These are phyloP conservation scores for Pleuronectes platessa DNA, from an alignment of 2,113 vertebrate species.

Conservation along the genomic window DNA sequence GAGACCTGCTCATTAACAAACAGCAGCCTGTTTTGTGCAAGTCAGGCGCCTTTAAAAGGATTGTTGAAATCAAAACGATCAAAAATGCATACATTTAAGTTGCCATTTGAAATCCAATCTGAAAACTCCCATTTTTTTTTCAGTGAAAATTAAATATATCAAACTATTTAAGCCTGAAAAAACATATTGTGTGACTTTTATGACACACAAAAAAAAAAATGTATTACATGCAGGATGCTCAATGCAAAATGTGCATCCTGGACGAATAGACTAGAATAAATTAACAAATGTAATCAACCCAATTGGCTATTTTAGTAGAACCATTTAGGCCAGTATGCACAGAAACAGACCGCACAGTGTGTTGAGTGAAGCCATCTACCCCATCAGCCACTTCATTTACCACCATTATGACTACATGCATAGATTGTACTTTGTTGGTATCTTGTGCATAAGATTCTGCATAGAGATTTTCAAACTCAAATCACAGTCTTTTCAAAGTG, in stretches of 20 bases:
- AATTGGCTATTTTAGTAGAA: constrained; percentile 27
- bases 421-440: constrained; percentile 28
- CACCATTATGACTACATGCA: constrained; percentile 31
- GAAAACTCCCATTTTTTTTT: not conserved
- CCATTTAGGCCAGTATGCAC: constrained; percentile 9
- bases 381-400: constrained; percentile 24
- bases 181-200: constrained; percentile 3
- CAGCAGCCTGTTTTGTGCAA: constrained; percentile 27
- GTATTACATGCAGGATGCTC: constrained; percentile 9
- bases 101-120: constrained; percentile 23
- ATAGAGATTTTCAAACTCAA: constrained; percentile 51
- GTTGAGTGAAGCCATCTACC: constrained; percentile 23
- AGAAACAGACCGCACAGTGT: constrained; percentile 23
- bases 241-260: constrained; percentile 47
- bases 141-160: not conserved
- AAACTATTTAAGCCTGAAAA: not conserved
- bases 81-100: constrained; percentile 8
- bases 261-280: constrained; percentile 21
- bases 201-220: not conserved
- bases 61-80: not conserved
- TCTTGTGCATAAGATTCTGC: constrained; percentile 40
- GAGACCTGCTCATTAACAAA: constrained; percentile 84
- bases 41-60: constrained; percentile 20
- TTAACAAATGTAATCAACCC: not conserved
- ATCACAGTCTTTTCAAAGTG: constrained; percentile 57